These are phyloP conservation scores for Peromyscus eremicus DNA, from an alignment of 2,797 vertebrate species.

Conservation along the genomic window DNA sequence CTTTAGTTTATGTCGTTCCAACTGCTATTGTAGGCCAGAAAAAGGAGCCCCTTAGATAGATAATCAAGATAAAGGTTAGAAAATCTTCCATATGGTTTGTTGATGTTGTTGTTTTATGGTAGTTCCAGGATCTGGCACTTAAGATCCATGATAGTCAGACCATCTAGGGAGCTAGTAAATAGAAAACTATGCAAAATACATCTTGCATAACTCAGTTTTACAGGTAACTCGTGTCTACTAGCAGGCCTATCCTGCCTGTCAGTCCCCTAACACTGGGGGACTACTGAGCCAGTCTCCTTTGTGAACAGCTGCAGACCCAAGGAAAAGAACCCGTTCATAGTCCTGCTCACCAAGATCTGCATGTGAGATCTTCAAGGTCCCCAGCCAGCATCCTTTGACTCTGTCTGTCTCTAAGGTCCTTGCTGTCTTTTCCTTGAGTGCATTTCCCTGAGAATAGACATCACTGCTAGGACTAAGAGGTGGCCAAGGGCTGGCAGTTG, in stretches of 20 bases:
- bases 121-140: not conserved
- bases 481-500: not conserved
- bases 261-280: not conserved
- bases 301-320: not conserved
- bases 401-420: not conserved
- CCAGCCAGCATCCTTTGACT: not conserved
- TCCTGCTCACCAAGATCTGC: not conserved
- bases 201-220: not conserved
- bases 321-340: not conserved
- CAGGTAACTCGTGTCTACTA: not conserved
- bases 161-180: not conserved
- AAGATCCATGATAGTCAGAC: not conserved
- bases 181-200: not conserved
- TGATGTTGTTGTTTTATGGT: not conserved
- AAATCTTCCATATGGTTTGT: not conserved
- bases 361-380: not conserved
- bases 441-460: not conserved
- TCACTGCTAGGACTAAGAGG: not conserved
- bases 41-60: not conserved
- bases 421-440: not conserved
- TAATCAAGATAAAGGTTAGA: not conserved
- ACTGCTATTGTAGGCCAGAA: not conserved
- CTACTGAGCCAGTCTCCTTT: not conserved
- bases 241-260: accelerated
- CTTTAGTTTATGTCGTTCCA: not conserved